Conservation (phyloP, 2,797 vertebrate species). For the Hemibagrus guttatus region DNA sequence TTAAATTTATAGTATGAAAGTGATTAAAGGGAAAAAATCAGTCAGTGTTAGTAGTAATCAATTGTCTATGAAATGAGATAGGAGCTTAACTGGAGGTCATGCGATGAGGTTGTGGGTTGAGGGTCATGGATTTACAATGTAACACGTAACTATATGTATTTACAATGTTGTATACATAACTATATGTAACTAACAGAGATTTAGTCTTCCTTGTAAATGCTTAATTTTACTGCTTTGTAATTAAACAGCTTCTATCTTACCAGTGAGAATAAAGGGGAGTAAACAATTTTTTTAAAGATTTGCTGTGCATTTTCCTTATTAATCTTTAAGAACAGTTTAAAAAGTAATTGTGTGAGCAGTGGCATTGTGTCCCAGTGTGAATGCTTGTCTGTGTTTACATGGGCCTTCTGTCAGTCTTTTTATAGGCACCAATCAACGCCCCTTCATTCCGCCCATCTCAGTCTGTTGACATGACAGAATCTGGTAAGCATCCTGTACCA, state of each 20-base stretch:
- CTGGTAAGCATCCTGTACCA: neutral
- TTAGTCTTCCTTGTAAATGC: neutral
- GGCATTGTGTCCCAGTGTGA: neutral
- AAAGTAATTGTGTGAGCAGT: neutral
- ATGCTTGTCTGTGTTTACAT: constrained; percentile 12
- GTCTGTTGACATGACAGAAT: constrained; percentile 15
- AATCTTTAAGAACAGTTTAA: neutral
- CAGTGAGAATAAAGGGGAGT: neutral
- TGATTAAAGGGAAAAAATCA: neutral
- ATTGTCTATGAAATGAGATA: neutral
- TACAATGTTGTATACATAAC: neutral
- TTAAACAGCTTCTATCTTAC: neutral
- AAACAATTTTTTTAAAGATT: too few species aligned
- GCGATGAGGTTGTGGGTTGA: neutral
- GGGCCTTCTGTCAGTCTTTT: constrained; percentile 9
- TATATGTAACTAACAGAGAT: neutral
- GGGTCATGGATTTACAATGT: too few species aligned
- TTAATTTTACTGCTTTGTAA: neutral
- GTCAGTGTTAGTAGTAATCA: neutral
- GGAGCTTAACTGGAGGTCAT: neutral
- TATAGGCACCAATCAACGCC: constrained; percentile 2
- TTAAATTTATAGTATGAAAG: neutral
- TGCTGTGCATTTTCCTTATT: neutral
- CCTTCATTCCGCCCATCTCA: constrained; percentile 4
- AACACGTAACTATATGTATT: too few species aligned